A percentile compares a stretch with the other conserved stretches of the same genome.
Evolutionary conservation across 2,113 vertebrate genomes (phyloP).

Genomic region (Channa argus): DNA sequence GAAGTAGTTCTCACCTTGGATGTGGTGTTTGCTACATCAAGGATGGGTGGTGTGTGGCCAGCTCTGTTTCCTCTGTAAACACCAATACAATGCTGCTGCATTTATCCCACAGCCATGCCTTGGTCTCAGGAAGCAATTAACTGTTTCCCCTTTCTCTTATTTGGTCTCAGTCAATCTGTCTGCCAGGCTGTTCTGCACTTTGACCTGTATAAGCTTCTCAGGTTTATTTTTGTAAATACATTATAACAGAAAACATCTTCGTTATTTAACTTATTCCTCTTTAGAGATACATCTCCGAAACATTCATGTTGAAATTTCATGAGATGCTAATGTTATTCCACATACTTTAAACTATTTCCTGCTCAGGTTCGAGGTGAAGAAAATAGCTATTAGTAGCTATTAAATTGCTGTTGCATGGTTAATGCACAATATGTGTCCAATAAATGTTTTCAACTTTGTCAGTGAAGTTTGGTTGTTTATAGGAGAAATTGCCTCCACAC

Average conservation of each 20-base stretch:
- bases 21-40: slow-evolving; percentile 48
- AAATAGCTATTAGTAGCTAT: background rate
- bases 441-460: slow-evolving; percentile 2
- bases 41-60: slow-evolving; percentile 54
- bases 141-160: slow-evolving; percentile 48
- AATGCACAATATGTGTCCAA: background rate
- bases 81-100: slow-evolving; percentile 60
- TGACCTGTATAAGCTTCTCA: slow-evolving; percentile 17
- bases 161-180: slow-evolving; percentile 1
- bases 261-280: background rate
- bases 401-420: background rate
- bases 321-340: background rate
- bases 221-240: slow-evolving; percentile 7
- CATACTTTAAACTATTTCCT: slow-evolving; percentile 12
- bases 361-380: background rate
- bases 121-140: slow-evolving; percentile 62
- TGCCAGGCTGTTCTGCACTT: background rate
- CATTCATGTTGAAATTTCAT: too few relatives aligned
- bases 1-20: slow-evolving; percentile 65
- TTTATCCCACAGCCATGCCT: slow-evolving; percentile 52
- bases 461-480: background rate
- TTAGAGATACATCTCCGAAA: background rate
- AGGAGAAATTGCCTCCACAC: background rate
- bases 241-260: background rate
- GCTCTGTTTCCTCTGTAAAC: slow-evolving; percentile 68